Evolutionary conservation across 2,113 vertebrate genomes (phyloP).

Genomic region (Patagioenas fasciata): DNA sequence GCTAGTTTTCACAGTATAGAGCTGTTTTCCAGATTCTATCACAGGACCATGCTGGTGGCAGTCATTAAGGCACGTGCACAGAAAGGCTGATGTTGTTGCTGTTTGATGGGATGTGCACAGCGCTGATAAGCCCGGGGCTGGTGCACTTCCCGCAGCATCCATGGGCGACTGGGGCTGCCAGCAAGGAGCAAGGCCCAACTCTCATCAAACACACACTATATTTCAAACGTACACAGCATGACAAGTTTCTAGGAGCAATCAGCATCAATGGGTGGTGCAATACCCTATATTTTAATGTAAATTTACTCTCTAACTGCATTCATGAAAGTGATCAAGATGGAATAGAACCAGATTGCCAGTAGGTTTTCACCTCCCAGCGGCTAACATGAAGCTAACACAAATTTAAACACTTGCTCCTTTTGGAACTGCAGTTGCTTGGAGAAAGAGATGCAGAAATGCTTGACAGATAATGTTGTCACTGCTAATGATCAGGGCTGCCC

Average conservation of each 20-base stretch:
- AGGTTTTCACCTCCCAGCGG: not conserved
- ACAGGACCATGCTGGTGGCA: not conserved
- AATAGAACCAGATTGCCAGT: not conserved
- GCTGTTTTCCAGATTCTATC: not conserved
- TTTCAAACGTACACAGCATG: not conserved
- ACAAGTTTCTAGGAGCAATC: not conserved
- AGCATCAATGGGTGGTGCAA: not conserved
- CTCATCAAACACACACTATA: not conserved
- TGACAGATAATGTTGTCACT: not conserved
- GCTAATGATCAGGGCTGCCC: not conserved
- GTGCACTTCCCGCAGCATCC: not conserved
- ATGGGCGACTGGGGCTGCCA: not conserved
- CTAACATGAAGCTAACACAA: not conserved
- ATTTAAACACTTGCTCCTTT: not conserved
- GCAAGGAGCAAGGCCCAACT: not conserved
- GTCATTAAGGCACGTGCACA: rapidly evolving
- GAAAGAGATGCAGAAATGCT: not conserved
- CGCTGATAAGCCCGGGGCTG: not conserved
- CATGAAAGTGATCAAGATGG: not conserved
- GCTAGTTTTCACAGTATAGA: not conserved
- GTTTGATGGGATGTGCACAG: rapidly evolving
- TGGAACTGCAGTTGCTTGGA: not conserved
- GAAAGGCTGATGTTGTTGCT: rapidly evolving
- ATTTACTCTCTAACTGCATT: not conserved
- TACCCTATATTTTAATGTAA: not conserved